Evolutionary conservation across 2,888 invertebrate species (phyloP), one percentile per base, ranked within the genome.

Genomic region (Frankliniella intonsa): DNA sequence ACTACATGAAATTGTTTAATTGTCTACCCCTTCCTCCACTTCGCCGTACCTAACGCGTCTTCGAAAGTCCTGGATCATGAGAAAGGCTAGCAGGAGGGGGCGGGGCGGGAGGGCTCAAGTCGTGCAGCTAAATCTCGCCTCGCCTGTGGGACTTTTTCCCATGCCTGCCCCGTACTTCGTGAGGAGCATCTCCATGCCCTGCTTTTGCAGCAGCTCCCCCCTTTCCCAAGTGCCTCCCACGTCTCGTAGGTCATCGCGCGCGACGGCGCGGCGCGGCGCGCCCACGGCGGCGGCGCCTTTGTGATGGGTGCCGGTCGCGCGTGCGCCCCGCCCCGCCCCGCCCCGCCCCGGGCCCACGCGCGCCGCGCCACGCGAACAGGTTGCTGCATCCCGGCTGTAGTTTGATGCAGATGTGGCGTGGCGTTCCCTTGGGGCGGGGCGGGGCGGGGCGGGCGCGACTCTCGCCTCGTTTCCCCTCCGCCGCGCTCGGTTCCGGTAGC

Each of bases 241-340:
- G 55, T 62, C 62, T 62, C 62, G 62, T 62, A 62, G 62, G 62
- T 62, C 62, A 62, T 62, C 62, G 17, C 62, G 62, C 62, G 55
- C 55, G 55, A 3, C 55, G 12, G 55, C 62, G 17, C 62, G 62
- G 19, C 55, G 14, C 17, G 14, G 5, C 55, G 55, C 2, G 55
- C 55, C 55, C 55, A 17, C 14, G 17, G 14, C 17, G 14, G 55
- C 55, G 17, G 38, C 55, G 17, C 55, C 55, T 55, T 17, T 55
- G 55, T 55, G 55, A 8, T 55, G 14, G 14, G 55, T 55, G 55
- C 14, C 5, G 19, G 55, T 55, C 19, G 14, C 55, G 19, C 19
- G 55, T 55, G 5, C 55, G 14, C 19, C 19, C 55, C 55, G 17
- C 14, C 55, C 55, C 55, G 19, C 55, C 19, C 55, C 17, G 55